A percentile compares a stretch with the other conserved stretches of the same genome.
Evolutionary conservation across 2,797 vertebrate genomes (phyloP).

Genomic region (Dendrocincla tyrannina): DNA sequence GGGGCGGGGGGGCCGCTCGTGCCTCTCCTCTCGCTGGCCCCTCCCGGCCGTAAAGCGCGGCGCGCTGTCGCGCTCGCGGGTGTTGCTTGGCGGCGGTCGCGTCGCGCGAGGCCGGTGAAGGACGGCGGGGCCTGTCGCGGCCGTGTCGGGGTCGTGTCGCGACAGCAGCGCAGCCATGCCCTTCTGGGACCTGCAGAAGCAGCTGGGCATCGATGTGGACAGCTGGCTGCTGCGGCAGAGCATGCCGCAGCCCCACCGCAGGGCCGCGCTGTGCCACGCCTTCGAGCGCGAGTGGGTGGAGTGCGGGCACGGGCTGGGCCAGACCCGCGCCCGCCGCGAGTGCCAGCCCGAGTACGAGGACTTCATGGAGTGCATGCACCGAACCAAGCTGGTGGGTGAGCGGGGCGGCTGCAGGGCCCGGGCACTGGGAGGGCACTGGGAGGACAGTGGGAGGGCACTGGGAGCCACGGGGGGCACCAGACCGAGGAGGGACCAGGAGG

Average conservation of each 20-base stretch:
- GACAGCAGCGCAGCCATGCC: constrained; percentile 80
- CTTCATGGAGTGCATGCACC: constrained; percentile 87
- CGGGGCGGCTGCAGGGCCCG: too few species aligned
- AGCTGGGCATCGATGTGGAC: constrained; percentile 84
- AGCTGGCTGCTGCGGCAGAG: constrained; percentile 82
- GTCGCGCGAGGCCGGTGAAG: neutral
- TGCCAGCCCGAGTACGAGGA: constrained; percentile 88
- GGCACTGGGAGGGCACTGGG: too few species aligned
- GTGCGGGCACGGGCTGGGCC: constrained; percentile 86
- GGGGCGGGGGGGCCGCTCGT: rapidly evolving
- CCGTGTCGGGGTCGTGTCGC: neutral
- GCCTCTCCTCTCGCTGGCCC: rapidly evolving
- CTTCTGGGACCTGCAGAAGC: constrained; percentile 82
- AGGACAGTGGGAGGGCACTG: too few species aligned
- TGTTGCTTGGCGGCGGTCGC: too few species aligned
- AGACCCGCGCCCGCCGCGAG: constrained; percentile 82
- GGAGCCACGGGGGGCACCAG: too few species aligned
- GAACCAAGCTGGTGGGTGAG: constrained; percentile 81
- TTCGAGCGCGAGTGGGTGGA: constrained; percentile 96
- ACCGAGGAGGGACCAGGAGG: too few species aligned
- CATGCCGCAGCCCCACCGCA: constrained; percentile 75
- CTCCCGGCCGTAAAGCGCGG: neutral
- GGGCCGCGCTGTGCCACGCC: constrained; percentile 79
- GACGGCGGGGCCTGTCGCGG: neutral
- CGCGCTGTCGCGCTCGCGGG: neutral